A percentile compares a stretch with the other conserved stretches of the same genome.
These are phyloP conservation scores for Ashinkailepas kermadecensis DNA, from an alignment of 2,888 invertebrate genomes.

Conservation along the genomic window DNA sequence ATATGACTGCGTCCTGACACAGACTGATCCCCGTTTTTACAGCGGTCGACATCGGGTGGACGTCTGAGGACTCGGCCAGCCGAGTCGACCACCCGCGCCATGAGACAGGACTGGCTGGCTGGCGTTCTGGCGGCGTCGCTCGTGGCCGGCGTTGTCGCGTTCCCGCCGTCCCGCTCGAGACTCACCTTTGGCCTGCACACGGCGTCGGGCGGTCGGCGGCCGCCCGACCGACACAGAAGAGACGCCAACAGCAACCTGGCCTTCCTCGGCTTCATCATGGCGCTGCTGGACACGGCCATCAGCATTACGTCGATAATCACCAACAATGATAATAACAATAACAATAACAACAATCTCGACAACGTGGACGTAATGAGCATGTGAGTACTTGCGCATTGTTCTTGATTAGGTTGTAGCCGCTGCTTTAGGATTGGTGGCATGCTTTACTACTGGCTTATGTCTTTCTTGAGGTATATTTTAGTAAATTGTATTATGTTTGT, in stretches of 20 bases:
- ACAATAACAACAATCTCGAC: constrained; percentile 28
- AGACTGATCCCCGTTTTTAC: no score
- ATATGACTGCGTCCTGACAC: no score
- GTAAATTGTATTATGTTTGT: no score
- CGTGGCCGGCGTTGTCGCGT: neutral
- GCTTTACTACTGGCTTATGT: no score
- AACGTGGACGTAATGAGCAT: constrained; percentile 21
- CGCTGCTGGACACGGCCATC: constrained; percentile 30
- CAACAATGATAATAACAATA: constrained; percentile 30
- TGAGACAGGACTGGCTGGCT: neutral
- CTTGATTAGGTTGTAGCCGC: neutral
- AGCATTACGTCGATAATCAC: constrained; percentile 29
- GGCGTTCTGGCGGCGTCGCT: neutral
- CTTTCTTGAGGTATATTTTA: no score
- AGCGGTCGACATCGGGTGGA: no score
- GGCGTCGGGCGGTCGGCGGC: neutral
- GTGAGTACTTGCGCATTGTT: constrained; percentile 10
- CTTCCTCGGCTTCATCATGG: constrained; percentile 29
- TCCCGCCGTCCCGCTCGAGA: neutral
- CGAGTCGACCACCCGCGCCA: neutral
- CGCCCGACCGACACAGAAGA: neutral
- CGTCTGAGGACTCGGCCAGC: no score
- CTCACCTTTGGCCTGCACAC: neutral
- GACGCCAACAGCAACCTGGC: constrained; percentile 30
- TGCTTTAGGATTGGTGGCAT: no score